Evolutionary conservation across 1,140 invertebrate species (phyloP), one percentile per base, ranked within the genome.

Genomic region (Papilio polytes): DNA sequence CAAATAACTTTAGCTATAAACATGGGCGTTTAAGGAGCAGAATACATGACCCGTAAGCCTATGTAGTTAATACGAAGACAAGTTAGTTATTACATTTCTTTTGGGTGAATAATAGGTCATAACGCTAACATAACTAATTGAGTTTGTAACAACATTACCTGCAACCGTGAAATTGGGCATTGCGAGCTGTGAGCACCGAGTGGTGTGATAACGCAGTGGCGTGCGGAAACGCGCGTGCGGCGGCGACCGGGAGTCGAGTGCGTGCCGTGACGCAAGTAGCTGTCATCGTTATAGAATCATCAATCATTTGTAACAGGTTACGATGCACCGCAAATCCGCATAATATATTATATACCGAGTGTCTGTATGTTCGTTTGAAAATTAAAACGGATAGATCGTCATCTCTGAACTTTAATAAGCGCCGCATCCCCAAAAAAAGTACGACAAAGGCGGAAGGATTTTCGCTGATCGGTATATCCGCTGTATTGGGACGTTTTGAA

Each of bases 111-210:
- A 70, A 56, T n/a, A 8, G 6, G 53, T 63, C 3, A 63, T 70
- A 70, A 36, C 12, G 15, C 12, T 36, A 70, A 70, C 63, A 70
- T 31, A 70, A 70, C 63, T 70, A 70, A 70, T 31, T 31, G 26
- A 7, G 13, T 70, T 36, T 70, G 26, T 70, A 70, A 70, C 63
- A 31, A 13, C 26, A 31, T 31, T 70, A 31, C 63, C 26, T n/a
- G 63, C 63, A 36, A 70, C 26, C 63, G 63, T 70, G 26, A 70
- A 70, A 70, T 70, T 70, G 63, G 12, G 22, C 63, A 31, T 70
- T 36, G 15, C 63, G 63, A 13, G 46, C 13, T 48, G 46, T 48
- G 46, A 56, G 53, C 53, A n/a, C 10, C 46, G 12, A 56, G n/a
- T 26, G 3, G 63, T 70, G 22, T 66, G 20, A 63, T 66, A 70